A percentile compares a stretch with the other conserved stretches of the same genome.
phyloP scores from a whole-genome alignment of 2,113 vertebrate species.

The Gymnarchus niloticus region DNA sequence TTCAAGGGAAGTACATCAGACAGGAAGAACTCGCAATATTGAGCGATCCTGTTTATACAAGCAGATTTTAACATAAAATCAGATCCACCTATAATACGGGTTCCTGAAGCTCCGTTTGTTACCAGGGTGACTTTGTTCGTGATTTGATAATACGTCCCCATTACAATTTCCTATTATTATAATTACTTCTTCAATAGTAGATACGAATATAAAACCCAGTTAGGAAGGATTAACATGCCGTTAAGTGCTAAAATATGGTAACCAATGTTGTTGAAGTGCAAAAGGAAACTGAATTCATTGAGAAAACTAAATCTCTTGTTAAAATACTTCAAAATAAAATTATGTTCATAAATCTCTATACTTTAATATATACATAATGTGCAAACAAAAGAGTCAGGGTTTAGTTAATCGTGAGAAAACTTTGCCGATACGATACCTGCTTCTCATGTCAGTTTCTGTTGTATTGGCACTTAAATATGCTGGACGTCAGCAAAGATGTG shows the following conservation, averaged over 20 bases:
- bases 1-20: neutral
- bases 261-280: slow-evolving; percentile 41
- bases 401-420: slow-evolving; percentile 30
- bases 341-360: slow-evolving; percentile 82
- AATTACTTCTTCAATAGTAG: slow-evolving; percentile 15
- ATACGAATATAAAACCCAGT: slow-evolving; percentile 12
- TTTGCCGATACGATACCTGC: neutral
- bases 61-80: slow-evolving; percentile 22
- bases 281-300: slow-evolving; percentile 60
- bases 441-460: slow-evolving; percentile 65
- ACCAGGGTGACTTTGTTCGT: neutral
- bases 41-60: slow-evolving; percentile 7
- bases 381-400: slow-evolving; percentile 68
- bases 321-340: slow-evolving; percentile 87
- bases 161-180: slow-evolving; percentile 3
- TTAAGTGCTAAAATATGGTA: slow-evolving; percentile 36
- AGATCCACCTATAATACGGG: neutral
- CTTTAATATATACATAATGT: slow-evolving; percentile 80
- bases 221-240: slow-evolving; percentile 19
- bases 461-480: slow-evolving; percentile 66
- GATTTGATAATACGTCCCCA: neutral
- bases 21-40: neutral
- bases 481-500: slow-evolving; percentile 51
- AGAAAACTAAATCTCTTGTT: slow-evolving; percentile 65
- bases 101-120: neutral